These are phyloP conservation scores for Tachina fera DNA, from an alignment of 2,888 invertebrate genomes.

Conservation along the genomic window DNA sequence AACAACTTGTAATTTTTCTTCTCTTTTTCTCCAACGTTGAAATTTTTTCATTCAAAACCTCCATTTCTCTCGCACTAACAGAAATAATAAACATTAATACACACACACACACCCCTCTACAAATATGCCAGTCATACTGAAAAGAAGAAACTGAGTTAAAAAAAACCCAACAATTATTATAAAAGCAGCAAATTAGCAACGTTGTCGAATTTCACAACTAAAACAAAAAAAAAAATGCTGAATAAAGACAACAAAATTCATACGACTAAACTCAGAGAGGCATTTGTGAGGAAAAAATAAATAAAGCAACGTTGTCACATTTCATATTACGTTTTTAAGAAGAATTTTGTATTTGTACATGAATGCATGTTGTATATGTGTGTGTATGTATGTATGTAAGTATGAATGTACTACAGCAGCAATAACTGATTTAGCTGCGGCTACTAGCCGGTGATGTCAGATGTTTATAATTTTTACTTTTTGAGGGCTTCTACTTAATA, in stretches of 20 bases:
- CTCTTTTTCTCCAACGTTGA: constrained; percentile 33
- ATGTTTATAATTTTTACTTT: background rate
- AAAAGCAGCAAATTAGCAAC: constrained; percentile 68
- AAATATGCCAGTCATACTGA: constrained; percentile 55
- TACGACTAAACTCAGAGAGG: constrained; percentile 35
- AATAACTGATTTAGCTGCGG: constrained; percentile 24
- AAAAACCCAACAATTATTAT: constrained; percentile 69
- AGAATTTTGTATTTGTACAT: constrained; percentile 65
- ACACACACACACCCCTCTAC: constrained; percentile 33
- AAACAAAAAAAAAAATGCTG: constrained; percentile 33
- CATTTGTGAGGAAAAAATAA: constrained; percentile 39
- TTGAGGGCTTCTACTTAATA: background rate
- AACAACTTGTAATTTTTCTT: constrained; percentile 57
- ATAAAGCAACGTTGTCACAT: constrained; percentile 75
- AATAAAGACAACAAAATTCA: constrained; percentile 53
- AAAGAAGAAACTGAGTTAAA: constrained; percentile 55
- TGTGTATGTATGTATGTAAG: constrained; percentile 15
- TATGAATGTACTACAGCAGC: constrained; percentile 4
- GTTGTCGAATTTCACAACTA: constrained; percentile 65
- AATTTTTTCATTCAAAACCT: background rate
- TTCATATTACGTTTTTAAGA: constrained; percentile 75
- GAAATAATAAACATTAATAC: constrained; percentile 41
- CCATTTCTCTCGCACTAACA: constrained; percentile 30
- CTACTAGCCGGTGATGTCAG: constrained; percentile 8
- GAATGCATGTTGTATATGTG: background rate